phyloP scores from a whole-genome alignment of 2,113 vertebrate species.

The Pachypanchax playfairii region DNA sequence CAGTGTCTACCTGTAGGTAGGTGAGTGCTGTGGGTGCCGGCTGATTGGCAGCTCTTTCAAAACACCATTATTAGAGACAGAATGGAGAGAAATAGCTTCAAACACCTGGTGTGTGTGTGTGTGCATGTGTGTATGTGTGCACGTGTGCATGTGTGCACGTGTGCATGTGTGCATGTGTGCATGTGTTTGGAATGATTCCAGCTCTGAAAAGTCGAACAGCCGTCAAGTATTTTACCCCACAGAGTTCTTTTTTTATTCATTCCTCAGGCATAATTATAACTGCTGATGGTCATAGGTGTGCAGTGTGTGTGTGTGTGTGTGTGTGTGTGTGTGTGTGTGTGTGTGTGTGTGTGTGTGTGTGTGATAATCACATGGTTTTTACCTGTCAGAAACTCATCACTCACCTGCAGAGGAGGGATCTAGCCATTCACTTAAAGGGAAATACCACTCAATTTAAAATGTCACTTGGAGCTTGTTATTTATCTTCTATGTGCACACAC shows the following conservation, averaged over 20 bases:
- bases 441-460: conserved; percentile 47
- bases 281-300: conserved; percentile 23
- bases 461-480: conserved; percentile 54
- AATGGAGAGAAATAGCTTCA: conserved; percentile 61
- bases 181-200: conserved; percentile 18
- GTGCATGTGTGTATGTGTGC: conserved; percentile 23
- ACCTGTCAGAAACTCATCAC: conserved; percentile 49
- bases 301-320: conserved; percentile 1
- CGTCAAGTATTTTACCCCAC: conserved; percentile 34
- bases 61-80: conserved; percentile 53
- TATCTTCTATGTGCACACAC: conserved; percentile 36
- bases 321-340: conserved; percentile 12
- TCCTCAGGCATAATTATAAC: conserved; percentile 34
- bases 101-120: conserved; percentile 29
- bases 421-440: conserved; percentile 51
- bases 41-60: conserved; percentile 62
- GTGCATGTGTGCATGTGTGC: conserved; percentile 20
- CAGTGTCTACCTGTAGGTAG: conserved; percentile 19
- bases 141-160: conserved; percentile 21
- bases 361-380: conserved; percentile 45
- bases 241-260: conserved; percentile 31
- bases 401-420: conserved; percentile 35
- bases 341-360: conserved; percentile 6
- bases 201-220: conserved; percentile 17
- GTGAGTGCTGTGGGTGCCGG: conserved; percentile 7